Evolutionary conservation across 2,113 vertebrate genomes (phyloP).

Genomic region (Tursiops truncatus): DNA sequence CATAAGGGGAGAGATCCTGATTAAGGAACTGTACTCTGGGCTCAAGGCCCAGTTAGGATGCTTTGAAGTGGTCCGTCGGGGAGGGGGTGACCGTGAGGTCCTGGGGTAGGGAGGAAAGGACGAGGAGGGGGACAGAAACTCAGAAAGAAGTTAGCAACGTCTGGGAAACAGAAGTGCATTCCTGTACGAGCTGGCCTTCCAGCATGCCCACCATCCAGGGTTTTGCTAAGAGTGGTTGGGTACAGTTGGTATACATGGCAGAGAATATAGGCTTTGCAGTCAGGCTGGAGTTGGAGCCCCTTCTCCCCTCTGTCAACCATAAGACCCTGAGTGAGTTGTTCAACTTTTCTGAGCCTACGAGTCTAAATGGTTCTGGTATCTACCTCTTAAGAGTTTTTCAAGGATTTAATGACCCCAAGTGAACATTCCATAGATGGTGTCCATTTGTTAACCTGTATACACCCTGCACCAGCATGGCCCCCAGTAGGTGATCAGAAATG

Average conservation of each 20-base stretch:
- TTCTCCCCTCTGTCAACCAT: not conserved
- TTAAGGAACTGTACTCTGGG: not conserved
- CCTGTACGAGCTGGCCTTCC: rapidly evolving
- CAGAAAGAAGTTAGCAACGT: not conserved
- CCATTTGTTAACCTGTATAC: not conserved
- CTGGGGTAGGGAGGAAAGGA: not conserved
- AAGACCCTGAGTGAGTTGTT: not conserved
- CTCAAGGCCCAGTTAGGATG: not conserved
- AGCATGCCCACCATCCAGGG: rapidly evolving
- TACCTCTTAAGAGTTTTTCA: not conserved
- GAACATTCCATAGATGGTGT: not conserved
- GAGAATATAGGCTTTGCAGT: not conserved
- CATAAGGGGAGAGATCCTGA: not conserved
- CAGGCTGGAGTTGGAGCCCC: not conserved
- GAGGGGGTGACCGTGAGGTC: not conserved
- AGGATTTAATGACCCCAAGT: not conserved
- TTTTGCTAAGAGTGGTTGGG: not conserved
- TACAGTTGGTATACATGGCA: too few relatives aligned
- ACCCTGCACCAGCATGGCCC: rapidly evolving
- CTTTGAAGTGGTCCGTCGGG: not conserved
- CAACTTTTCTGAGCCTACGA: not conserved
- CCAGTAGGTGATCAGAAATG: not conserved
- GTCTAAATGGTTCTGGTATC: not conserved
- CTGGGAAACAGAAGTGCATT: not conserved
- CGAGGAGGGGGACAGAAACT: not conserved